These are phyloP conservation scores for Conops quadrifasciatus DNA, from an alignment of 2,888 invertebrate genomes.

Conservation along the genomic window DNA sequence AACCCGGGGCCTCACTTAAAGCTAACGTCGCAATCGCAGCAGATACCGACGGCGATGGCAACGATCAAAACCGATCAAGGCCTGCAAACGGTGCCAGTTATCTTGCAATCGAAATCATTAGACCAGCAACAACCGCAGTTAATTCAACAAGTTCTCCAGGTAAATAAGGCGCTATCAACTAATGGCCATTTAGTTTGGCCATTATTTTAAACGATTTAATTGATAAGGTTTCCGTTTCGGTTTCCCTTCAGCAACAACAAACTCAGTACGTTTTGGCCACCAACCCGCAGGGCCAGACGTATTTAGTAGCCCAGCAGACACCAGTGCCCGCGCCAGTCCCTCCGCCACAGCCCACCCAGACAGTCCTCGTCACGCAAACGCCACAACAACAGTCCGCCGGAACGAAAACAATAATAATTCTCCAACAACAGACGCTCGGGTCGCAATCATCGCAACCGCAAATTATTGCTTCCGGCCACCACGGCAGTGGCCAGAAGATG, in stretches of 20 bases:
- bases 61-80: conserved; percentile 64
- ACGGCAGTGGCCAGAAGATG: conserved; percentile 67
- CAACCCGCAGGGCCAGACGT: conserved; percentile 70
- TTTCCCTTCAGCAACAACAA: conserved; percentile 51
- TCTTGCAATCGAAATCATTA: conserved; percentile 58
- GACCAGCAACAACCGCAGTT: conserved; percentile 61
- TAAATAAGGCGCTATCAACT: conserved; percentile 2
- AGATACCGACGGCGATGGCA: conserved; percentile 59
- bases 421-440: conserved; percentile 69
- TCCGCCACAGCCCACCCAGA: conserved; percentile 65
- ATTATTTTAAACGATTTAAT: no score
- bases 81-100: conserved; percentile 63
- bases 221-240: conserved; percentile 9
- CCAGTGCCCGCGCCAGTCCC: conserved; percentile 59
- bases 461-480: conserved; percentile 53
- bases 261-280: conserved; percentile 64
- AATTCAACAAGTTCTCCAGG: conserved; percentile 52
- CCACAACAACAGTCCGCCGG: conserved; percentile 74
- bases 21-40: conserved; percentile 40
- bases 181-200: no score
- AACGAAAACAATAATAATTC: conserved; percentile 76
- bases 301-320: conserved; percentile 72
- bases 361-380: conserved; percentile 74
- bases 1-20: conserved; percentile 54
- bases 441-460: conserved; percentile 58